Evolutionary conservation across 2,888 invertebrate species (phyloP), one percentile per base, ranked within the genome.

Genomic region (Itoplectis maculator): DNA sequence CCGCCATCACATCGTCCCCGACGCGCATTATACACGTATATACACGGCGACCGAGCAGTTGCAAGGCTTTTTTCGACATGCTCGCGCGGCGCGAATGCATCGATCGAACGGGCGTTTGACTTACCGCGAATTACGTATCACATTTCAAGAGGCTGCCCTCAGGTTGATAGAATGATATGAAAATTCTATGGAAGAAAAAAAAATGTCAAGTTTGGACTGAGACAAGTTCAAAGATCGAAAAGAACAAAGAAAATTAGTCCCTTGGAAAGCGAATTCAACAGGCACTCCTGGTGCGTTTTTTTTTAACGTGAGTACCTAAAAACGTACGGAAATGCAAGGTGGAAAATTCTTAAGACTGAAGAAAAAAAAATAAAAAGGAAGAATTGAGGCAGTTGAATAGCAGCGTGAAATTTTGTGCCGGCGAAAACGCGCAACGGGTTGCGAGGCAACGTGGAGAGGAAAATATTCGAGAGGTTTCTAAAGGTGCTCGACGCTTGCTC

Each of bases 401-500:
- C 3, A 29, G 29, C 29, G 29, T 3, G 29, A 29, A 29, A 29
- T 29, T 29, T 29, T 2, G 29, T 5, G 29, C 29, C 5, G 29
- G 5, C 29, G 29, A 29, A 29, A 29, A 29, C 5, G 29, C n/a
- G 45, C 13, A 29, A 11, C 51, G 18, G 18, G 54, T 40, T 51
- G 11, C 68, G 61, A 74, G 81, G 56, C 51, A 9, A 23, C 61
- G 69, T 66, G 69, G 74, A 79, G 63, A 61, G 77, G 63, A 82
- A 81, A 86, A 82, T 86, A 81, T 80, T 84, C 85, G 87, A 84
- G 87, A 84, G 86, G 82, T 89, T 89, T 90, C 87, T 88, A 87
- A 89, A 90, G 89, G 84, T 82, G 87, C 90, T 89, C 86, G 82
- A 86, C 85, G 74, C 82, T 82, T 82, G 86, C 86, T 89, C 87